Evolutionary conservation across 2,113 vertebrate genomes (phyloP).

Genomic region (Anser brachyrhynchus): DNA sequence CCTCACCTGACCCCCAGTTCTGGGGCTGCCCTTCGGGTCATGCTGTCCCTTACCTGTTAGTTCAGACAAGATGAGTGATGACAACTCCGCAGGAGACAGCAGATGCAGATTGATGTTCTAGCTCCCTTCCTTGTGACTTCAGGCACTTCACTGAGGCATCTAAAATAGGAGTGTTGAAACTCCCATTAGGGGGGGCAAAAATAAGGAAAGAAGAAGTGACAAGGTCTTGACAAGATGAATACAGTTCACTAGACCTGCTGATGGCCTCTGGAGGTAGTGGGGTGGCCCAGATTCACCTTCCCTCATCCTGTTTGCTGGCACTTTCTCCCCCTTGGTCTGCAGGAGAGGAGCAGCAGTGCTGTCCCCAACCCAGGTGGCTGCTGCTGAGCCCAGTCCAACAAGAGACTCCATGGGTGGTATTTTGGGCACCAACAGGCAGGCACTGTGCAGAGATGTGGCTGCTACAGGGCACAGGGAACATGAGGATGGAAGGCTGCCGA

Average conservation of each 20-base stretch:
- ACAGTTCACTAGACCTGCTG: background rate
- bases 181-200: background rate
- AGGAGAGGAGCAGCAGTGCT: background rate
- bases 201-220: background rate
- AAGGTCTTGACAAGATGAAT: background rate
- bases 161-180: background rate
- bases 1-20: background rate
- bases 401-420: background rate
- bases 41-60: background rate
- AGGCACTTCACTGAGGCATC: constrained; percentile 6
- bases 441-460: rapidly evolving
- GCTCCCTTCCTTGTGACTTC: constrained; percentile 1
- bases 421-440: background rate
- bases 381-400: background rate
- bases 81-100: background rate
- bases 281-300: background rate
- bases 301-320: background rate
- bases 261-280: background rate
- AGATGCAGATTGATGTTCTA: background rate
- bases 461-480: background rate
- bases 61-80: background rate
- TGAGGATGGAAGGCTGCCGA: rapidly evolving
- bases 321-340: background rate
- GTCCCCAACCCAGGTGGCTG: background rate
- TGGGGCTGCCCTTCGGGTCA: background rate